Percentiles rank a stretch among this genome's conserved stretches.
Conservation (phyloP, 2,797 vertebrate genomes). For the Periophthalmus magnuspinnatus region DNA sequence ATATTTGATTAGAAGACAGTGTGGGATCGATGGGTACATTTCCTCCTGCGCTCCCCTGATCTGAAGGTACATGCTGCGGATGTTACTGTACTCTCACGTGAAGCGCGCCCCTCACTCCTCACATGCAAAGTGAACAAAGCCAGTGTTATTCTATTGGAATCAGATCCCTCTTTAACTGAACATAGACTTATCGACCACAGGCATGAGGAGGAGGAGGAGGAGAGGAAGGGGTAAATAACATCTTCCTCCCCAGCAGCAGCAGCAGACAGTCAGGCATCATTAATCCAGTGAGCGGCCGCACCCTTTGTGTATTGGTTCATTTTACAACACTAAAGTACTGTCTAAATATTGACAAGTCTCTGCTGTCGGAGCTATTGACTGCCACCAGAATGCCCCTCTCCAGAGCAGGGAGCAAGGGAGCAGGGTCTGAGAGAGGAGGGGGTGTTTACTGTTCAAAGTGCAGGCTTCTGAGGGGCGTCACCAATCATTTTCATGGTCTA, state of each 20-base stretch:
- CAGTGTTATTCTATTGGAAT: slow-evolving; percentile 70
- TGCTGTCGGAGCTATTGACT: slow-evolving; percentile 76
- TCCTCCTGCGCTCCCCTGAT: slow-evolving; percentile 19
- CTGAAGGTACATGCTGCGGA: slow-evolving; percentile 29
- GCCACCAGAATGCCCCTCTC: slow-evolving; percentile 61
- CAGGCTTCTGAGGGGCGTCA: slow-evolving; percentile 28
- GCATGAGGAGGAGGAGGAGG: slow-evolving; percentile 40
- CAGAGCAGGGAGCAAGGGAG: slow-evolving; percentile 35
- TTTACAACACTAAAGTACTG: slow-evolving; percentile 72
- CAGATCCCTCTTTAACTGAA: slow-evolving; percentile 76
- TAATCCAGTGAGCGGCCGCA: slow-evolving; percentile 74
- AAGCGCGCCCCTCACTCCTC: slow-evolving; percentile 40
- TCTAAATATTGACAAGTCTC: slow-evolving; percentile 77
- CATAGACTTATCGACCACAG: slow-evolving; percentile 70
- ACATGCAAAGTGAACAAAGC: slow-evolving; percentile 66
- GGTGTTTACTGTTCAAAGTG: background rate
- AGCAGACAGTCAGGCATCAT: slow-evolving; percentile 74
- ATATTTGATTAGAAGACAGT: slow-evolving; percentile 28
- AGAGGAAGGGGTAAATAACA: slow-evolving; percentile 60
- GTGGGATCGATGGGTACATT: slow-evolving; percentile 33
- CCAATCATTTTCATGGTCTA: background rate
- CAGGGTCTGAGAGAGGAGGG: slow-evolving; percentile 32
- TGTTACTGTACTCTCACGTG: slow-evolving; percentile 31
- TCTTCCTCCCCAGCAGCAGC: slow-evolving; percentile 66
- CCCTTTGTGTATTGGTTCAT: slow-evolving; percentile 72